These are phyloP conservation scores for Cherax destructor DNA, from an alignment of 1,140 invertebrate species.

Conservation along the genomic window DNA sequence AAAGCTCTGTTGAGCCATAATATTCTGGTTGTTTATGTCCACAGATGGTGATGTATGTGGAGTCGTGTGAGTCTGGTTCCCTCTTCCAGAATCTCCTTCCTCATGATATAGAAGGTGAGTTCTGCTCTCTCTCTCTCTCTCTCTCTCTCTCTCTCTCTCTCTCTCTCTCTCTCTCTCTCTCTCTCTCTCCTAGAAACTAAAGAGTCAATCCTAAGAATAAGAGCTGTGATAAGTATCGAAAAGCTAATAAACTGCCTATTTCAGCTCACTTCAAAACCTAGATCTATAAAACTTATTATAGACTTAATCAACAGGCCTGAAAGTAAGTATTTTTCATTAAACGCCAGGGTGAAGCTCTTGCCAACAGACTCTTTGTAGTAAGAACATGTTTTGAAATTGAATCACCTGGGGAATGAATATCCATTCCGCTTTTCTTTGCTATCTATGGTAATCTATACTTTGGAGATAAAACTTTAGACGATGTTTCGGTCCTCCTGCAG, in stretches of 20 bases:
- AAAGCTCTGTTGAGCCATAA: too few species aligned
- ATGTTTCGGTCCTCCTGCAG: neutral
- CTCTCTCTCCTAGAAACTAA: neutral
- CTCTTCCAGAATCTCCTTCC: conserved; percentile 80
- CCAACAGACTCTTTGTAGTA: too few species aligned
- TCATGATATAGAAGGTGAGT: conserved; percentile 44
- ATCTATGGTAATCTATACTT: neutral
- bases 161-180: conserved; percentile 6
- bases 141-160: neutral
- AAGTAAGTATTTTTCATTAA: too few species aligned
- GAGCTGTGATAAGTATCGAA: too few species aligned
- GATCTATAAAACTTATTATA: too few species aligned
- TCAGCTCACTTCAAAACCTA: too few species aligned
- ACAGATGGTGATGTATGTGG: conserved; percentile 81
- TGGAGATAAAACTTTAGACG: neutral
- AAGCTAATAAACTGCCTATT: too few species aligned
- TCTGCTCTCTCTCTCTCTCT: neutral
- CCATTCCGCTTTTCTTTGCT: too few species aligned
- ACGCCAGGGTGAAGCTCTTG: too few species aligned
- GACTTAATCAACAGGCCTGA: too few species aligned
- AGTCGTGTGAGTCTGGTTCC: conserved; percentile 83
- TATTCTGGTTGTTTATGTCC: neutral
- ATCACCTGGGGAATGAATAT: neutral
- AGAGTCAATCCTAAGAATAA: too few species aligned
- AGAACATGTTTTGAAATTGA: neutral